A percentile compares a stretch with the other conserved stretches of the same genome.
These are phyloP conservation scores for Pundamilia nyererei DNA, from an alignment of 2,113 vertebrate genomes.

Conservation along the genomic window DNA sequence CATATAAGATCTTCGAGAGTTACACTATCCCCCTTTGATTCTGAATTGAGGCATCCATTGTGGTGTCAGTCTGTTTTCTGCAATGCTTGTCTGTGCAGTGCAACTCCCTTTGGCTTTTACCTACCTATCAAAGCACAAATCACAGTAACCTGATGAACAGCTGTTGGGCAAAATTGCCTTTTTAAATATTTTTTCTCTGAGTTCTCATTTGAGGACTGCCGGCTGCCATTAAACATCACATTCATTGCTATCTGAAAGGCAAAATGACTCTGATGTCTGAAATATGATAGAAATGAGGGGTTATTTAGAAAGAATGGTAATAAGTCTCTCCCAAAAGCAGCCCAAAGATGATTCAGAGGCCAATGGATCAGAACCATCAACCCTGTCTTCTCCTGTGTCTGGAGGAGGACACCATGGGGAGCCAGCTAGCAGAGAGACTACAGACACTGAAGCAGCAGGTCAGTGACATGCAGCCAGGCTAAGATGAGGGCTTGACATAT, in stretches of 20 bases:
- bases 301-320: not conserved
- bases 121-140: conserved; percentile 5
- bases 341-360: conserved; percentile 84
- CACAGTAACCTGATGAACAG: not conserved
- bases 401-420: conserved; percentile 77
- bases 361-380: conserved; percentile 80
- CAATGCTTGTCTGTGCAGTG: not conserved
- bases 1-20: not conserved
- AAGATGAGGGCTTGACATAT: not conserved
- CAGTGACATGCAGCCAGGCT: not conserved
- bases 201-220: not conserved
- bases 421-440: conserved; percentile 79
- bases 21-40: conserved; percentile 11
- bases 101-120: not conserved
- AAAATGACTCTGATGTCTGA: not conserved
- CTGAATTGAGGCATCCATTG: not conserved
- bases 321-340: conserved; percentile 60
- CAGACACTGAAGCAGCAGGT: conserved; percentile 89
- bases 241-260: conserved; percentile 7
- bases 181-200: not conserved
- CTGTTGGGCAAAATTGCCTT: not conserved
- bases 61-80: not conserved
- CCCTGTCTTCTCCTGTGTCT: conserved; percentile 85
- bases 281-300: not conserved
- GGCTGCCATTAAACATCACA: not conserved